Evolutionary conservation across 2,113 vertebrate species (phyloP).

Genomic region (Macroglossus sobrinus): DNA sequence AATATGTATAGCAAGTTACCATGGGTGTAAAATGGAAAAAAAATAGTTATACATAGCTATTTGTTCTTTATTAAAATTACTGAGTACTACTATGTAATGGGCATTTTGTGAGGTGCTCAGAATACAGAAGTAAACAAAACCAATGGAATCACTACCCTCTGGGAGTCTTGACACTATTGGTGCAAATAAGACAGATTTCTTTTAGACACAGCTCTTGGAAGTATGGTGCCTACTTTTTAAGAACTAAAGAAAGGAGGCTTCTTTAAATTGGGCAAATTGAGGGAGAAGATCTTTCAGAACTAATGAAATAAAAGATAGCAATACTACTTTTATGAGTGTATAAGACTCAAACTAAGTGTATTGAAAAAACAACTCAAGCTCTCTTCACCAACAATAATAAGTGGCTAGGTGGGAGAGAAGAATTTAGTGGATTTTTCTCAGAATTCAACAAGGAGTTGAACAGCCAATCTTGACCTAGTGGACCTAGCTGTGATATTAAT

Average conservation of each 20-base stretch:
- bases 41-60: neutral
- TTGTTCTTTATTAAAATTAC: neutral
- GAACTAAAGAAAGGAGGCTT: neutral
- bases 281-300: neutral
- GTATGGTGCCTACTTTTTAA: neutral
- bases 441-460: neutral
- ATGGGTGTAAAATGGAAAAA: neutral
- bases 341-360: neutral
- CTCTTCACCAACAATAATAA: neutral
- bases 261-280: neutral
- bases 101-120: neutral
- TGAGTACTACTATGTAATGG: neutral
- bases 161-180: neutral
- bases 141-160: neutral
- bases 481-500: neutral
- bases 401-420: neutral
- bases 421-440: neutral
- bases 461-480: neutral
- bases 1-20: neutral
- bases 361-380: neutral
- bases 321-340: neutral
- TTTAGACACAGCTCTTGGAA: neutral
- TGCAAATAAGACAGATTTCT: neutral
- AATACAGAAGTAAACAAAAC: neutral
- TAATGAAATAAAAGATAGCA: neutral